phyloP scores from a whole-genome alignment of 2,797 vertebrate species.

The Borostomias antarcticus region DNA sequence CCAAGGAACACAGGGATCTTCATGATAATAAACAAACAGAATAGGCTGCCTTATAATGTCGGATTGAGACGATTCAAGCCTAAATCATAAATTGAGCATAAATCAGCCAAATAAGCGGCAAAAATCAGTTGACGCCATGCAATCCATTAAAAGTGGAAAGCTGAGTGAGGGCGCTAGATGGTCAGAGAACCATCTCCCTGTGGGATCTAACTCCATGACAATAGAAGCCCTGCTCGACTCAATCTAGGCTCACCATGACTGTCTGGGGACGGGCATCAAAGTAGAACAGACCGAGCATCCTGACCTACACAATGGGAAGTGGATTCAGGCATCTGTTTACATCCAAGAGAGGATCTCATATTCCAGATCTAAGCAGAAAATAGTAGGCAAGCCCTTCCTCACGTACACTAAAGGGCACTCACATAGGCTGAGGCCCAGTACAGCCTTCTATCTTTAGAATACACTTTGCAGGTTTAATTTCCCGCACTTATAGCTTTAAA shows the following conservation, averaged over 20 bases:
- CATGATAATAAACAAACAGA: no score
- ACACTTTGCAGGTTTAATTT: no score
- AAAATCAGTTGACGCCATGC: no score
- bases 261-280: background rate
- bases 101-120: no score
- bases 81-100: no score
- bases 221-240: conserved; percentile 8
- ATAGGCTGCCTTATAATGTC: no score
- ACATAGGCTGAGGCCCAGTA: background rate
- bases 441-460: background rate
- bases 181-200: background rate
- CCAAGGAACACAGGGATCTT: no score
- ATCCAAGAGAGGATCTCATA: background rate
- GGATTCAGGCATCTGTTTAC: conserved; percentile 1
- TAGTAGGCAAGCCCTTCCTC: conserved; percentile 1
- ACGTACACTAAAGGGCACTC: conserved; percentile 2
- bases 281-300: background rate
- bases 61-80: no score
- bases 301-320: conserved; percentile 10
- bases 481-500: no score
- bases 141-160: no score
- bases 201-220: conserved; percentile 19
- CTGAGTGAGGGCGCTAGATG: no score
- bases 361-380: conserved; percentile 11
- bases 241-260: conserved; percentile 1